Evolutionary conservation across 2,888 invertebrate species (phyloP).

Genomic region (Dryobotodes eremita): DNA sequence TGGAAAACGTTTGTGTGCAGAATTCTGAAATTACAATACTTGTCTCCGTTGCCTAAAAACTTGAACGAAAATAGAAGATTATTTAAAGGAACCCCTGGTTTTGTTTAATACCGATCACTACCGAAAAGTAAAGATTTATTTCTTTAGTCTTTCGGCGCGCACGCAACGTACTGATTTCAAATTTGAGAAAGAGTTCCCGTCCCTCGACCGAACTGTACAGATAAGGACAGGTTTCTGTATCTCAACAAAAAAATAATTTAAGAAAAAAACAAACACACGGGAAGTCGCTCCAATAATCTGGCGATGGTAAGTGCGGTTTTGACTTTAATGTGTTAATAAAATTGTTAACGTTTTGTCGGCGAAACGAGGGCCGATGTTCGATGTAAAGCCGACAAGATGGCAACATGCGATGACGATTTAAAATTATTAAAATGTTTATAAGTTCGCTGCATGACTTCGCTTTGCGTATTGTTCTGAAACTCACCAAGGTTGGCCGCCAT

Average conservation of each 20-base stretch:
- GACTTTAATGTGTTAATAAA: constrained; percentile 91
- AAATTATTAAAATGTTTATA: constrained; percentile 61
- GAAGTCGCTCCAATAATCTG: constrained; percentile 89
- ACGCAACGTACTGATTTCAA: constrained; percentile 81
- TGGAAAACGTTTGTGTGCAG: too few relatives aligned
- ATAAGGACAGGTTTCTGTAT: constrained; percentile 89
- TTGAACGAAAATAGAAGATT: neutral
- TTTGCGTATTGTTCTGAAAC: constrained; percentile 73
- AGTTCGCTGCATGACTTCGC: constrained; percentile 69
- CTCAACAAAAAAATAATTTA: constrained; percentile 79
- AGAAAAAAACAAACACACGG: constrained; percentile 83
- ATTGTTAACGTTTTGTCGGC: constrained; percentile 89
- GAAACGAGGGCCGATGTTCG: constrained; percentile 77
- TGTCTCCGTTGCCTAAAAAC: neutral
- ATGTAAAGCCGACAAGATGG: constrained; percentile 76
- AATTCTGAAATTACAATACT: neutral
- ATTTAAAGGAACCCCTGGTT: neutral
- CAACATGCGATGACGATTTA: constrained; percentile 66
- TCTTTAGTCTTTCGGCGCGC: constrained; percentile 65
- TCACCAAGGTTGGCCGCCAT: constrained; percentile 96
- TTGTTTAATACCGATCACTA: constrained; percentile 16
- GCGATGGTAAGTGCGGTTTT: constrained; percentile 88
- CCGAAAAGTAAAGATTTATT: constrained; percentile 66
- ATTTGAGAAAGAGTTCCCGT: constrained; percentile 80
- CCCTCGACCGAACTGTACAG: constrained; percentile 78